These are phyloP conservation scores for Sorex araneus DNA, from an alignment of 2,113 vertebrate genomes.

Conservation along the genomic window DNA sequence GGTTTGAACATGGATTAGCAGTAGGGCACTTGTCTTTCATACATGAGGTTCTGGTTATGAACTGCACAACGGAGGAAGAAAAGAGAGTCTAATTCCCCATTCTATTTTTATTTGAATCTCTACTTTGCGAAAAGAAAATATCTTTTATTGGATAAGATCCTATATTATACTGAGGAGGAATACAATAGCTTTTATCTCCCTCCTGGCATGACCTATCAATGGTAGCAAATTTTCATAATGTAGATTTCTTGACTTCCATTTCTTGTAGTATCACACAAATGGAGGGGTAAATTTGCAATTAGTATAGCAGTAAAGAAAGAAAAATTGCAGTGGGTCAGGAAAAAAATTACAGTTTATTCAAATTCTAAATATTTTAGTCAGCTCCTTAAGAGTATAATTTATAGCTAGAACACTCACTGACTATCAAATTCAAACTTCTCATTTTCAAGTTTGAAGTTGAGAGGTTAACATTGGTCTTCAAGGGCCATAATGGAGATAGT, in stretches of 20 bases:
- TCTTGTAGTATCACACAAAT: slow-evolving; percentile 29
- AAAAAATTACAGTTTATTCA: slow-evolving; percentile 55
- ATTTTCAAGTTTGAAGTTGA: slow-evolving; percentile 8
- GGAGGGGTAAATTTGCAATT: slow-evolving; percentile 64
- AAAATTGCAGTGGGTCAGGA: slow-evolving; percentile 18
- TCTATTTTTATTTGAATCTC: slow-evolving; percentile 29
- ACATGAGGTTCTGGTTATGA: too few relatives aligned
- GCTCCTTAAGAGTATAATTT: slow-evolving; percentile 30
- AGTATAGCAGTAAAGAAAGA: neutral
- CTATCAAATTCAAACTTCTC: neutral
- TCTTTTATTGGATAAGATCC: slow-evolving; percentile 20
- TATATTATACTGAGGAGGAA: slow-evolving; percentile 44
- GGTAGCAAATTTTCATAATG: slow-evolving; percentile 56
- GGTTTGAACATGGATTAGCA: too few relatives aligned
- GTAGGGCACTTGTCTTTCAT: too few relatives aligned
- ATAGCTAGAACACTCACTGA: neutral
- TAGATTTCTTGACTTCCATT: slow-evolving; percentile 57
- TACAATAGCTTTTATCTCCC: slow-evolving; percentile 60
- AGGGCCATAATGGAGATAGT: too few relatives aligned
- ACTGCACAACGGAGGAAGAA: too few relatives aligned
- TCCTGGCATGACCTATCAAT: slow-evolving; percentile 38
- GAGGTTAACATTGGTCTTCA: slow-evolving; percentile 24
- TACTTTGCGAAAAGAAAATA: slow-evolving; percentile 24
- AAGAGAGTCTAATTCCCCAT: neutral
- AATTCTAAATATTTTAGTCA: slow-evolving; percentile 58